phyloP scores from a whole-genome alignment of 2,113 vertebrate species.

The Xiphorhynchus elegans region DNA sequence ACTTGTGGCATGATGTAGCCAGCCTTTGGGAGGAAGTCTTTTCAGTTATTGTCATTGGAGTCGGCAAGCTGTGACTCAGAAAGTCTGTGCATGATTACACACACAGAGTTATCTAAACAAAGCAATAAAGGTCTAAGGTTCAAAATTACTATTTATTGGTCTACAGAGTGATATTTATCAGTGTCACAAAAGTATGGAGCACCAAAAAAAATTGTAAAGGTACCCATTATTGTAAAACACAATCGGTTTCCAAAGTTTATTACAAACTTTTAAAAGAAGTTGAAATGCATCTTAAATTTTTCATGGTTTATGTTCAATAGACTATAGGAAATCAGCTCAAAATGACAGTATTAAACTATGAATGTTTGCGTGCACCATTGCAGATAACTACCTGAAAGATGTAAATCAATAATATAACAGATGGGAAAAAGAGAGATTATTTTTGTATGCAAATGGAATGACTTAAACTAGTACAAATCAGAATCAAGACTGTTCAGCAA shows the following conservation, averaged over 20 bases:
- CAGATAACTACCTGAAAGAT: slow-evolving; percentile 58
- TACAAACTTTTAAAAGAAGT: slow-evolving; percentile 28
- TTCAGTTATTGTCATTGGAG: not conserved
- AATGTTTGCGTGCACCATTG: slow-evolving; percentile 37
- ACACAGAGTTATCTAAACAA: slow-evolving; percentile 21
- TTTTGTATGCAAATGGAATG: slow-evolving; percentile 58
- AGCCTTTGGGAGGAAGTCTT: not conserved
- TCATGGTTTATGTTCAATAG: slow-evolving; percentile 44
- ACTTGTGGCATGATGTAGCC: not conserved
- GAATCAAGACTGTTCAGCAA: not conserved
- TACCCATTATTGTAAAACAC: not conserved
- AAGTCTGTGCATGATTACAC: not conserved
- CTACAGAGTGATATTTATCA: slow-evolving; percentile 4
- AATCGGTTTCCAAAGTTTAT: slow-evolving; percentile 2
- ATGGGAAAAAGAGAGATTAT: slow-evolving; percentile 52
- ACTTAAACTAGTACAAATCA: slow-evolving; percentile 44
- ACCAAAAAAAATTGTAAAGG: not conserved
- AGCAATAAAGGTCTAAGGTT: slow-evolving; percentile 2
- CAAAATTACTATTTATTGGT: slow-evolving; percentile 6
- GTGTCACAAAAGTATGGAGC: not conserved
- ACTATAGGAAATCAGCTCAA: slow-evolving; percentile 35
- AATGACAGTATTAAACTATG: slow-evolving; percentile 43
- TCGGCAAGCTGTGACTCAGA: not conserved
- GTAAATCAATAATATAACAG: slow-evolving; percentile 62
- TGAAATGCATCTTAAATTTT: slow-evolving; percentile 8